Evolutionary conservation across 2,113 vertebrate genomes (phyloP).

Genomic region (Otocyon megalotis): DNA sequence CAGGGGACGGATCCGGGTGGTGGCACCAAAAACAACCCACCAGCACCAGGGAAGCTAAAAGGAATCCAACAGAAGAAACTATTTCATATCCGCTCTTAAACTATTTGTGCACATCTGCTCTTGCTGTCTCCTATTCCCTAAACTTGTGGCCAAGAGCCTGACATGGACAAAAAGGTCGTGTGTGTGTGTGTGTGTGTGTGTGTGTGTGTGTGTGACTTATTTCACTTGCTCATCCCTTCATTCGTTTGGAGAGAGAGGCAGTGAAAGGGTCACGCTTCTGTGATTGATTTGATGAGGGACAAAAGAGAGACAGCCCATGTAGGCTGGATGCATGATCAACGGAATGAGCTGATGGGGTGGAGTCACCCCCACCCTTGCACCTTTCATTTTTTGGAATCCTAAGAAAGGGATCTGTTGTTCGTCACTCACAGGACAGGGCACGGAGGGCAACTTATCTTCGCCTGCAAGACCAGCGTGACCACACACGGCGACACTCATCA

Average conservation of each 20-base stretch:
- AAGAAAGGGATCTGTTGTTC: background rate
- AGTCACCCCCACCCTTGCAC: background rate
- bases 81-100: background rate
- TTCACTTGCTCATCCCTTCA: accelerated
- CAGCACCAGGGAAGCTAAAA: background rate
- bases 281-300: background rate
- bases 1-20: accelerated
- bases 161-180: too few relatives aligned
- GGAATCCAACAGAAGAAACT: background rate
- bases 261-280: accelerated
- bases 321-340: background rate
- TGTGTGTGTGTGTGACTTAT: background rate
- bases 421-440: background rate
- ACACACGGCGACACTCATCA: accelerated
- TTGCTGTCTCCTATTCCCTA: background rate
- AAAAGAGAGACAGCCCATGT: accelerated
- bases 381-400: background rate
- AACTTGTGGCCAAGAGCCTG: background rate
- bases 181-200: background rate
- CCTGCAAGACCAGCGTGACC: too few relatives aligned
- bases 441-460: too few relatives aligned
- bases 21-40: too few relatives aligned
- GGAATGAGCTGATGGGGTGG: background rate
- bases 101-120: background rate
- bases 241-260: background rate